Percentiles rank a stretch among this genome's conserved stretches.
Evolutionary conservation across 2,797 vertebrate genomes (phyloP).

Genomic region (Poeciliopsis gracilis): DNA sequence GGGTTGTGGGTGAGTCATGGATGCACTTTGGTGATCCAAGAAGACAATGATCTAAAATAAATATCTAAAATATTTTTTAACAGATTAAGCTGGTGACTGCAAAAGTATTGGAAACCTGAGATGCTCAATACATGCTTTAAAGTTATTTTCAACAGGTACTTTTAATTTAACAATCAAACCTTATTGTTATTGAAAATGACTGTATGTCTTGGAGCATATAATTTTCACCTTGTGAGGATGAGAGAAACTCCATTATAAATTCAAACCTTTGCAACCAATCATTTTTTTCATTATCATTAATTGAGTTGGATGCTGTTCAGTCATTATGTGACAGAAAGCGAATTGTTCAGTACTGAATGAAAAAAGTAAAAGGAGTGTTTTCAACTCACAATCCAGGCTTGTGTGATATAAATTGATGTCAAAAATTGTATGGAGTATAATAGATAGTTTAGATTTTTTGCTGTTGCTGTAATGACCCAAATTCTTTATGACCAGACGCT

Average conservation of each 20-base stretch:
- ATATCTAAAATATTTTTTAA: neutral
- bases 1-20: neutral
- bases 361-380: neutral
- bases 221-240: neutral
- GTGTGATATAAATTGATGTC: neutral
- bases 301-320: neutral
- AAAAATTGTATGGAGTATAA: neutral
- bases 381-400: neutral
- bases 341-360: neutral
- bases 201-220: neutral
- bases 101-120: neutral
- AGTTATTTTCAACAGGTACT: neutral
- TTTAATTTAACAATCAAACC: neutral
- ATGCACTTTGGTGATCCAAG: neutral
- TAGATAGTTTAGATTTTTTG: neutral
- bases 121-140: too few species aligned
- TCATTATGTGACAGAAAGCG: neutral
- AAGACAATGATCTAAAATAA: neutral
- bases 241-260: neutral
- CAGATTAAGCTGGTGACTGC: neutral
- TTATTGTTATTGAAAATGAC: neutral
- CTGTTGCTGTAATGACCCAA: neutral
- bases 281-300: neutral
- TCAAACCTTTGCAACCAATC: neutral
- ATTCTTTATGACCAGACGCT: constrained; percentile 2